phyloP scores from a whole-genome alignment of 2,113 vertebrate species.

The Triplophysa dalaica region DNA sequence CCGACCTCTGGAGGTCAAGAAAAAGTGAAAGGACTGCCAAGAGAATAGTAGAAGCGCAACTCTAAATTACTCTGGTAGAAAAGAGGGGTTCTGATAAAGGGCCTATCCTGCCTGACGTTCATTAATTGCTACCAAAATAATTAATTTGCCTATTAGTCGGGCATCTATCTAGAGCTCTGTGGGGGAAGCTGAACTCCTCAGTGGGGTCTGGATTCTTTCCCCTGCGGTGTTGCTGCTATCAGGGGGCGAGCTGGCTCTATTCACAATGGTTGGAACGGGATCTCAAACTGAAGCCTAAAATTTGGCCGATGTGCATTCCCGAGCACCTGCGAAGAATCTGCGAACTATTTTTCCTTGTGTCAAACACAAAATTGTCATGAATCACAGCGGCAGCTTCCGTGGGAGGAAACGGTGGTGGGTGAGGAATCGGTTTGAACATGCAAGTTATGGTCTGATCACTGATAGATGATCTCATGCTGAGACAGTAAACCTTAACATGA shows the following conservation, averaged over 20 bases:
- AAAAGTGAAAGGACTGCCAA: constrained; percentile 61
- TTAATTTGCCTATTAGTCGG: constrained; percentile 57
- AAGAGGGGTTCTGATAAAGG: constrained; percentile 58
- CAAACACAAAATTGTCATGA: constrained; percentile 12
- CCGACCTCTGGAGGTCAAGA: constrained; percentile 63
- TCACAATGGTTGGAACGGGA: constrained; percentile 22
- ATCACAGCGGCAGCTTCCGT: constrained; percentile 5
- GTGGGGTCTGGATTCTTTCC: constrained; percentile 48
- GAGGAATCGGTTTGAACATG: constrained; percentile 25
- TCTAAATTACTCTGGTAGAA: constrained; percentile 60
- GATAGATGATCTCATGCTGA: constrained; percentile 5
- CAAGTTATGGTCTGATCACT: constrained; percentile 16
- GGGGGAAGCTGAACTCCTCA: constrained; percentile 47
- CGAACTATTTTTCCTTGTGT: constrained; percentile 16
- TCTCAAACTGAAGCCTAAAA: constrained; percentile 16
- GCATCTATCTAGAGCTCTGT: constrained; percentile 47
- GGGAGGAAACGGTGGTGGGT: background rate
- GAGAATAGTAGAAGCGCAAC: constrained; percentile 54
- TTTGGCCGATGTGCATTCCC: constrained; percentile 15
- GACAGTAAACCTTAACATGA: background rate
- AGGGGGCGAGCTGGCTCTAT: constrained; percentile 33
- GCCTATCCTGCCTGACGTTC: constrained; percentile 58
- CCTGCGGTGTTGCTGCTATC: constrained; percentile 30
- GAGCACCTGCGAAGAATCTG: constrained; percentile 12
- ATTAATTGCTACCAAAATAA: constrained; percentile 65